Percentiles rank a stretch among this genome's conserved stretches.
phyloP scores from a whole-genome alignment of 2,888 invertebrate species.

The Tachina fera region DNA sequence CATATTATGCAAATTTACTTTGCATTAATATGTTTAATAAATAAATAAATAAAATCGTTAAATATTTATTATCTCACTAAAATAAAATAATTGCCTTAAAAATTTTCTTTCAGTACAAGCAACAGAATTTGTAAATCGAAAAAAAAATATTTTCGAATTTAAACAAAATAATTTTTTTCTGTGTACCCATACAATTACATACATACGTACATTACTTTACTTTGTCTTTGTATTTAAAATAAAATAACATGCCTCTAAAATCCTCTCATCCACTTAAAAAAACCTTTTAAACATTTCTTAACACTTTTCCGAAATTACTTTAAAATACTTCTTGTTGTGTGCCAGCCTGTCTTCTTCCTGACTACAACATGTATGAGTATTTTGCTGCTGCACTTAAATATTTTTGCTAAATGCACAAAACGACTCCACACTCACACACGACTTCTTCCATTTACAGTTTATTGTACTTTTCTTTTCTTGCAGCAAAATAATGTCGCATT shows the following conservation, averaged over 20 bases:
- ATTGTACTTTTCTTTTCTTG: slow-evolving; percentile 30
- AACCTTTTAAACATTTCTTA: slow-evolving; percentile 44
- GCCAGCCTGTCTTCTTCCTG: neutral
- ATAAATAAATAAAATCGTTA: too few relatives aligned
- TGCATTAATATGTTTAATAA: too few relatives aligned
- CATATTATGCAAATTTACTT: too few relatives aligned
- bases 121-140: too few relatives aligned
- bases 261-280: slow-evolving; percentile 42
- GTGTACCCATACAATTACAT: too few relatives aligned
- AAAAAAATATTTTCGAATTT: too few relatives aligned
- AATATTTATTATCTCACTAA: too few relatives aligned
- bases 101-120: too few relatives aligned
- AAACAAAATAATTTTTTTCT: too few relatives aligned
- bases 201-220: too few relatives aligned
- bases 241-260: slow-evolving; percentile 9
- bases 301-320: slow-evolving; percentile 31
- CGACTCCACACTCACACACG: neutral
- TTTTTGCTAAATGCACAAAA: slow-evolving; percentile 23
- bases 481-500: slow-evolving; percentile 60
- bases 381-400: slow-evolving; percentile 19
- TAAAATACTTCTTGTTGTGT: slow-evolving; percentile 17
- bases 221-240: too few relatives aligned
- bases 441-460: slow-evolving; percentile 40
- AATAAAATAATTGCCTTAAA: too few relatives aligned
- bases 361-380: neutral